phyloP scores from a whole-genome alignment of 2,888 invertebrate genomes.

The Desoria tigrina region DNA sequence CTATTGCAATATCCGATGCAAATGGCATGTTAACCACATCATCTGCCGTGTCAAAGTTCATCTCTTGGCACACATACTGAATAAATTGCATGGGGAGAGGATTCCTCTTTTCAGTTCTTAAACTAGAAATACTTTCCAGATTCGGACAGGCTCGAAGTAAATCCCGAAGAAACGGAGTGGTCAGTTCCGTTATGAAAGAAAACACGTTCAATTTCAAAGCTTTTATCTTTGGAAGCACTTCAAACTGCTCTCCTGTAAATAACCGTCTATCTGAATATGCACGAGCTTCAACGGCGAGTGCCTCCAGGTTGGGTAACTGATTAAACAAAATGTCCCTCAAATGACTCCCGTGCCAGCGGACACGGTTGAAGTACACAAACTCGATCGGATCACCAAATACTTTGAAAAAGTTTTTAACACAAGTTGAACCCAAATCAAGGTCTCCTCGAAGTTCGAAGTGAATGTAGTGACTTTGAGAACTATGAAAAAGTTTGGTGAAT shows the following conservation, averaged over 20 bases:
- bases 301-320: slow-evolving; percentile 41
- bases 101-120: slow-evolving; percentile 37
- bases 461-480: slow-evolving; percentile 19
- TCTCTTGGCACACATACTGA: slow-evolving; percentile 44
- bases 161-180: slow-evolving; percentile 43
- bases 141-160: slow-evolving; percentile 41
- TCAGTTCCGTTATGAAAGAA: slow-evolving; percentile 41
- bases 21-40: slow-evolving; percentile 45
- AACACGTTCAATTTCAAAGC: slow-evolving; percentile 43
- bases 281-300: slow-evolving; percentile 41
- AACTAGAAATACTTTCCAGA: slow-evolving; percentile 41
- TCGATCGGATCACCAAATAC: slow-evolving; percentile 34
- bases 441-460: slow-evolving; percentile 44
- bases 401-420: slow-evolving; percentile 38
- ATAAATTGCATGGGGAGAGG: slow-evolving; percentile 48
- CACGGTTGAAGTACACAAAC: slow-evolving; percentile 44
- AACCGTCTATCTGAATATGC: slow-evolving; percentile 40
- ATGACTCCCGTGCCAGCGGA: slow-evolving; percentile 41
- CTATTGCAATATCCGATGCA: slow-evolving; percentile 37
- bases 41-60: slow-evolving; percentile 45
- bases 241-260: slow-evolving; percentile 32
- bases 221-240: slow-evolving; percentile 41
- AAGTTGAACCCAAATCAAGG: slow-evolving; percentile 34
- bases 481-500: slow-evolving; percentile 22
- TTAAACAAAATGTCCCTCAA: slow-evolving; percentile 40